phyloP scores from a whole-genome alignment of 1,140 invertebrate genomes.

The Euura lappo region DNA sequence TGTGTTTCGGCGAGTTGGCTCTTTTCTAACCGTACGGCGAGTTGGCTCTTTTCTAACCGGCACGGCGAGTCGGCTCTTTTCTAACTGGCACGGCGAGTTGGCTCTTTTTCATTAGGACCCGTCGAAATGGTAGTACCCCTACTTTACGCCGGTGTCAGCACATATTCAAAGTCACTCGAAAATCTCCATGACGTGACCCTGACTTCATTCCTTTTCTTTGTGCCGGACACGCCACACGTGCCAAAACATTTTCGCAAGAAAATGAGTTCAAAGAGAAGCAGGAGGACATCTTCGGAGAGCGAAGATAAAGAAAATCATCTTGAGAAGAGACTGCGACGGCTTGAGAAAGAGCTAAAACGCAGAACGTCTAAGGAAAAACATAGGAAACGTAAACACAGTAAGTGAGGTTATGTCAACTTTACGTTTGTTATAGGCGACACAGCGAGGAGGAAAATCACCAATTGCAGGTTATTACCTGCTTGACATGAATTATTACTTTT shows the following conservation, averaged over 20 bases:
- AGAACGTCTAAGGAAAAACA: not conserved
- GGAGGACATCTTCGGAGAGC: not conserved
- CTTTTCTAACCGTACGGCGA: too few relatives aligned
- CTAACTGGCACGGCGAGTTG: too few relatives aligned
- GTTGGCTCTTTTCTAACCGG: too few relatives aligned
- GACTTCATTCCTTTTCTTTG: not conserved
- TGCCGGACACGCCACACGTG: not conserved
- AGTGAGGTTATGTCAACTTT: not conserved
- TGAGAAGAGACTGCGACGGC: not conserved
- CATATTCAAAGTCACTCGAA: too few relatives aligned
- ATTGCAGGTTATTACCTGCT: not conserved
- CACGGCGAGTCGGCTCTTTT: too few relatives aligned
- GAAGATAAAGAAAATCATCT: not conserved
- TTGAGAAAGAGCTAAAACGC: not conserved
- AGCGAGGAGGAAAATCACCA: too few relatives aligned
- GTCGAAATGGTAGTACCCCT: too few relatives aligned
- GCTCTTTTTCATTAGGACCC: too few relatives aligned
- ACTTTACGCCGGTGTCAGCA: too few relatives aligned
- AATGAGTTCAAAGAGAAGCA: not conserved
- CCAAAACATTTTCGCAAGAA: not conserved
- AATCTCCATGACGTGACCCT: too few relatives aligned
- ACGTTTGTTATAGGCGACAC: not conserved
- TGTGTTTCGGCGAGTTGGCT: too few relatives aligned
- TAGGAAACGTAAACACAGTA: not conserved
- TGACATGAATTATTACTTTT: not conserved